Percentiles rank a stretch among this genome's conserved stretches.
phyloP scores from a whole-genome alignment of 2,888 invertebrate genomes.

The Rapana venosa region DNA sequence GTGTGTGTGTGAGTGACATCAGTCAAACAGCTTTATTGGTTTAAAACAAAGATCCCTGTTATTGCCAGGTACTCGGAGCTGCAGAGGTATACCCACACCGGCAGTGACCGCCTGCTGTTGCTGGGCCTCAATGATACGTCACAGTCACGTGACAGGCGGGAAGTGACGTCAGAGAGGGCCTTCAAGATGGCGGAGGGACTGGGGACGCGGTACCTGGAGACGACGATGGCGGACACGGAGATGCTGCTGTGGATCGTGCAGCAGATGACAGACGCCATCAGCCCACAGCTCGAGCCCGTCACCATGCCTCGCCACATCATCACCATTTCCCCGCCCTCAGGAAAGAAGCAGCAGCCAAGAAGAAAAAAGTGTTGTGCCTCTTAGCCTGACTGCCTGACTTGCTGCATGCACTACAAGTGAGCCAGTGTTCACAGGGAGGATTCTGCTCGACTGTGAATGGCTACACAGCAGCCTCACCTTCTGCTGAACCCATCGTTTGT shows the following conservation, averaged over 20 bases:
- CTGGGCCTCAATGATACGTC: neutral
- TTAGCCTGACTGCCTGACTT: neutral
- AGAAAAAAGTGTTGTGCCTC: neutral
- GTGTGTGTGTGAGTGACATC: too few species aligned
- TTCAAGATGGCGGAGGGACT: constrained; percentile 33
- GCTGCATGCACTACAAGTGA: neutral
- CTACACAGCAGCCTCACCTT: too few species aligned
- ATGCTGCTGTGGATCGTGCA: neutral
- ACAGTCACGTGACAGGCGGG: constrained; percentile 9
- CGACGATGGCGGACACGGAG: constrained; percentile 8
- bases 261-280: neutral
- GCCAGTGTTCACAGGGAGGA: neutral
- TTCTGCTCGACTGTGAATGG: too few species aligned
- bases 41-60: too few species aligned
- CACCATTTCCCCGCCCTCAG: constrained; percentile 1
- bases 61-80: constrained; percentile 9
- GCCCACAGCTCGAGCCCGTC: neutral
- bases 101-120: neutral
- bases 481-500: too few species aligned
- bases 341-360: neutral
- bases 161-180: constrained; percentile 38
- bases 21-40: too few species aligned
- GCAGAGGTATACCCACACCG: neutral
- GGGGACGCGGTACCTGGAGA: constrained; percentile 21
- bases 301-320: neutral